Evolutionary conservation across 2,113 vertebrate genomes (phyloP).

Genomic region (Pygathrix nemaeus): DNA sequence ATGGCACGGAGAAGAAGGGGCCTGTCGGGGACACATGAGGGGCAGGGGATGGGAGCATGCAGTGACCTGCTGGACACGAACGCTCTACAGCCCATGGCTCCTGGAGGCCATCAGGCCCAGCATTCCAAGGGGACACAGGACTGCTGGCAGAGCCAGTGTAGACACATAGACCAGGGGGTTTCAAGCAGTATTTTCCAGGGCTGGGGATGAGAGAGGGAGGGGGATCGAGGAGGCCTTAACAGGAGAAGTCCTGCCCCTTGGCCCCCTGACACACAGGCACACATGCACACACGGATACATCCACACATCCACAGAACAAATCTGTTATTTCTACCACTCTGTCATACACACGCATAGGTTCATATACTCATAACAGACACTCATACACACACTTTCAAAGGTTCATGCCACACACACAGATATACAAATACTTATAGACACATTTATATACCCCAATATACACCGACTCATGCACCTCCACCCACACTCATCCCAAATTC

Average conservation of each 20-base stretch:
- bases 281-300: not conserved
- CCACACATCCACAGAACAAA: not conserved
- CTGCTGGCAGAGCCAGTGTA: not conserved
- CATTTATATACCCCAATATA: not conserved
- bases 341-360: no score
- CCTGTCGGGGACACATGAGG: not conserved
- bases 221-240: not conserved
- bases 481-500: not conserved
- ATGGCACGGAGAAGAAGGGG: not conserved
- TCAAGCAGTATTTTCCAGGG: not conserved
- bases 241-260: rapidly evolving
- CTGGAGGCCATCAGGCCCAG: rapidly evolving
- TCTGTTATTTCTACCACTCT: no score
- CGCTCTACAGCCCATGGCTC: rapidly evolving
- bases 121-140: not conserved
- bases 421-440: not conserved
- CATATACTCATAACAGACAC: no score
- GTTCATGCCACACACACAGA: not conserved
- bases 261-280: not conserved
- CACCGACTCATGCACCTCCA: not conserved
- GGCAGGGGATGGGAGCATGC: rapidly evolving
- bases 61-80: not conserved
- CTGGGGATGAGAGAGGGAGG: no score
- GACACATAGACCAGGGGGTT: not conserved
- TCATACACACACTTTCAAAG: no score